Base-by-base conservation (phyloP, 2,888 invertebrate species). In the Subacronicta megacephala region DNA sequence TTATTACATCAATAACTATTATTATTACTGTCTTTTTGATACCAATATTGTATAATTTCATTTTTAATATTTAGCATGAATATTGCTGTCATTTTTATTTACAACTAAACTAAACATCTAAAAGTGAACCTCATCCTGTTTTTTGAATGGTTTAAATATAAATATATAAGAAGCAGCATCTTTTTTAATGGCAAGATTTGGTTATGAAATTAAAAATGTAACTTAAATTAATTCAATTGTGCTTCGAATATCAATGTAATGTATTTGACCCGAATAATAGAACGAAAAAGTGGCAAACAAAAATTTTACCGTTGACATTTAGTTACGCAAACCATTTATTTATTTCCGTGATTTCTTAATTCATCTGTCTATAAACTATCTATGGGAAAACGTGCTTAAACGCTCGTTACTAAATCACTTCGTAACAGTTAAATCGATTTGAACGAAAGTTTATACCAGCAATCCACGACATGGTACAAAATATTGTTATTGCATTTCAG, bases 351-450 rank as follows among this genome's bases (percentile, higher is more conserved):
- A 43, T 59, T 57, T 51, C 45, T 12, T 56, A 56, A 67, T 59
- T 23, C 50, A 33, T 54, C 51, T 55, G 40, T 61, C 40, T 29
- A 23, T 42, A 45, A 51, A 58, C 26, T 16, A 17, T 10, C 35
- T 35, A 36, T 54, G 33, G 26, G 26, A 60, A 55, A 35, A 57
- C 20, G 10, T 49, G 54, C 29, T 47, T 18, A n/a, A 54, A 62
- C 41, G 36, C 42, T 54, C 23, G 47, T 67, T 63, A 61, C 46
- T 49, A 62, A 62, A 72, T 66, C 59, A 51, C 52, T 59, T 62
- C 37, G 58, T 52, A 69, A 72, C 61, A 53, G 40, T 55, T 7
- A 13, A 47, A 59, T 59, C 52, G 29, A 71, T 71, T 59, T 20
- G 31, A 20, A 56, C 15, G 52, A 60, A 68, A 72, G 52, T 64